Conservation (phyloP, 2,888 invertebrate genomes). For the Axea sp. region DNA sequence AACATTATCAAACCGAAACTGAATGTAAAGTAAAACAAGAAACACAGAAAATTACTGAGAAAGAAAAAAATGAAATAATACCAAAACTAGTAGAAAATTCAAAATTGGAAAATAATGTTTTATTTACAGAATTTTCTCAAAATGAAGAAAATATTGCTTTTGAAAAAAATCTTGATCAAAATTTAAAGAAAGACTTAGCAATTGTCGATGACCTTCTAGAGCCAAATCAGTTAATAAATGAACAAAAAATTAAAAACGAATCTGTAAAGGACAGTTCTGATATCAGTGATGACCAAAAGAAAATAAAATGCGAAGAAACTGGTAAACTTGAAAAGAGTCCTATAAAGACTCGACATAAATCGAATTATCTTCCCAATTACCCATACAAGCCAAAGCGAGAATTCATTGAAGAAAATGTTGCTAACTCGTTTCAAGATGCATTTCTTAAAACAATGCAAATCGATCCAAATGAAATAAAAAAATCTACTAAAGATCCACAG, state of each 20-base stretch:
- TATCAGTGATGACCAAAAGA: too few species aligned
- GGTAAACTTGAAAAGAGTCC: slow-evolving; percentile 37
- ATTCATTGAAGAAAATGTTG: slow-evolving; percentile 67
- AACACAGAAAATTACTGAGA: too few species aligned
- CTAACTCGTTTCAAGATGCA: slow-evolving; percentile 73
- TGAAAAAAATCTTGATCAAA: not conserved
- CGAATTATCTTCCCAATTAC: slow-evolving; percentile 67
- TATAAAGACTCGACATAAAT: slow-evolving; percentile 64
- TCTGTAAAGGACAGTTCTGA: too few species aligned
- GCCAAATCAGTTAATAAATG: too few species aligned
- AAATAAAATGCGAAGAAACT: too few species aligned
- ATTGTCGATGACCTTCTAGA: too few species aligned
- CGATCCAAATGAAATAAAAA: slow-evolving; percentile 63
- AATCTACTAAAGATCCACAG: not conserved
- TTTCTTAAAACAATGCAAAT: slow-evolving; percentile 72
- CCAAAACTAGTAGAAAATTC: not conserved
- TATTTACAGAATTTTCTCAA: not conserved
- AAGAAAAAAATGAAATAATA: not conserved
- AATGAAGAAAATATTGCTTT: not conserved
- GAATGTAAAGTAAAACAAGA: too few species aligned
- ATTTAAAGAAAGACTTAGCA: slow-evolving; percentile 2
- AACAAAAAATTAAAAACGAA: too few species aligned
- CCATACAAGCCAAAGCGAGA: slow-evolving; percentile 67
- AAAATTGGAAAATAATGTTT: not conserved
- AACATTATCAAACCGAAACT: not conserved